Conservation (phyloP, 2,113 vertebrate genomes). For the Gulo gulo region DNA sequence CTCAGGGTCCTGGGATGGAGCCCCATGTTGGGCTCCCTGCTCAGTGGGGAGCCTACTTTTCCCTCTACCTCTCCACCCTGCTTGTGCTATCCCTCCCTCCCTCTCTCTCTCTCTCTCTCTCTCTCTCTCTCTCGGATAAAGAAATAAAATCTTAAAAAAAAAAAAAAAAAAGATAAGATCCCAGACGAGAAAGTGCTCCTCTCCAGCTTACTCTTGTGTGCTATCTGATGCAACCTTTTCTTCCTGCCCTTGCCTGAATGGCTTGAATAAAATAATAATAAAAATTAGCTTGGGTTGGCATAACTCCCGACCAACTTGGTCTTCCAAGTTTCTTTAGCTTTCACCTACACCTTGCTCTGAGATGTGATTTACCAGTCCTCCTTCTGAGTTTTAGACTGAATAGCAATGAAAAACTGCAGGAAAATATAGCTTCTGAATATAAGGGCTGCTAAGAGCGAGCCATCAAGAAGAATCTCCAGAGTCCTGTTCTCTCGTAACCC, state of each 20-base stretch:
- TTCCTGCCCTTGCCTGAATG: neutral
- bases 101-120: too few relatives aligned
- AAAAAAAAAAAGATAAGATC: too few relatives aligned
- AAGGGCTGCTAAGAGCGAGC: neutral
- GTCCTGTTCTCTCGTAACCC: neutral
- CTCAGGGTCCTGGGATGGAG: too few relatives aligned
- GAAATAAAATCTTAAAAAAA: too few relatives aligned
- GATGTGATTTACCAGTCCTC: neutral
- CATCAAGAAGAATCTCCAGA: neutral
- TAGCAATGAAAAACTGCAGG: neutral
- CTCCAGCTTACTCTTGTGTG: neutral
- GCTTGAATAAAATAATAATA: neutral
- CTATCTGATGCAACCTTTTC: neutral
- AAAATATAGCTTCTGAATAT: neutral
- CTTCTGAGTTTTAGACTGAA: neutral
- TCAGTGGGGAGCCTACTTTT: too few relatives aligned
- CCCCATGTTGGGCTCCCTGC: too few relatives aligned
- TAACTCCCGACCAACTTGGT: neutral
- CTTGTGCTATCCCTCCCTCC: too few relatives aligned
- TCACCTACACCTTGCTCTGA: neutral
- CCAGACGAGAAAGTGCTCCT: neutral
- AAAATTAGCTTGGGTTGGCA: slow-evolving; percentile 6
- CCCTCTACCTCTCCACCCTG: too few relatives aligned
- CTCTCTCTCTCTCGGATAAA: too few relatives aligned
- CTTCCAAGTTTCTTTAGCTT: slow-evolving; percentile 40